Base-by-base conservation (phyloP, 2,113 vertebrate genomes). In the Cyanoderma ruficeps region DNA sequence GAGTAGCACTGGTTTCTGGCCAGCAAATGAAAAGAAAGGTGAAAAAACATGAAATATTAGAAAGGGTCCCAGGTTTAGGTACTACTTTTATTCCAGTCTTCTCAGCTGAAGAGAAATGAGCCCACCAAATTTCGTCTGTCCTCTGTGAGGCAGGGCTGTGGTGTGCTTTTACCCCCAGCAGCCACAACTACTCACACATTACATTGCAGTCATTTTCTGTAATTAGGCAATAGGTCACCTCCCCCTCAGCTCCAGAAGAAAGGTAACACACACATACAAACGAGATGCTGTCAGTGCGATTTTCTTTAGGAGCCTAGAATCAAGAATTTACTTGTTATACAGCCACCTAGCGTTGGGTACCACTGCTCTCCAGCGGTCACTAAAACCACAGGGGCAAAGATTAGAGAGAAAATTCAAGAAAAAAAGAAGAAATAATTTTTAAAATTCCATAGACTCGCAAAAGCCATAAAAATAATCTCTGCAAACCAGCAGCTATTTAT, bases 261-360 rank as follows among this genome's bases (percentile, higher is more conserved):
- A 55, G 56, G 55, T 37, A 76, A 55, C 41, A 30, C 1, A 4
- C 74, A 88, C 61, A 71, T 20, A 57, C 10, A 67, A 5, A 65
- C n/a, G 35, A 6, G 11, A 19, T n/a, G 65, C 74, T 60, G 83
- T 12, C 15, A 33, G 71, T 0, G 5, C 4, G 7, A 74, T 65
- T 53, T 88, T 65, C 30, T 63, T 83, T 14, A 59, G 37, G 28
- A 93, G 68, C 9, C 44, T 20, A 16, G 41, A 49, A 63, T 61
- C 15, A 39, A 67, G 75, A 81, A 89, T 78, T 53, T 10, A n/a
- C 49, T 96, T 84, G 86, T 75, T 79, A 96, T 88, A 90, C 53
- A 75, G 96, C 96, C 96, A 94, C 57, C 96, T 96, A 96, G 94
- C 3, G 96, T 92, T 83, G 71, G 63, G 30, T 22, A 47, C 33